A percentile compares a stretch with the other conserved stretches of the same genome.
Conservation (phyloP, 1,140 invertebrate species). For the Drosophila rhopaloa region DNA sequence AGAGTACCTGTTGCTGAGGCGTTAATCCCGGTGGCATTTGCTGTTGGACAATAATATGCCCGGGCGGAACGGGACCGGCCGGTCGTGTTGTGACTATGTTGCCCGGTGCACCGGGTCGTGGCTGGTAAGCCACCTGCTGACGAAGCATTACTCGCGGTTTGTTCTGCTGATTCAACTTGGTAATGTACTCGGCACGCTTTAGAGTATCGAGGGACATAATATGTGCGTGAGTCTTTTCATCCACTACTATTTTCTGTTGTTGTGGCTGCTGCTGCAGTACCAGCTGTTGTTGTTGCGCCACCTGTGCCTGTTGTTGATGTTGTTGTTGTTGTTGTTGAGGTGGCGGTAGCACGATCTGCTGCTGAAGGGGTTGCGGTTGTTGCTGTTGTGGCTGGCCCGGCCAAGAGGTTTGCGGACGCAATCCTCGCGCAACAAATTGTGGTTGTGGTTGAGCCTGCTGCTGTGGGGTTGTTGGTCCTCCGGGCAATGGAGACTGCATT, state of each 20-base stretch:
- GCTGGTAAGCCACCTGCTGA: constrained; percentile 85
- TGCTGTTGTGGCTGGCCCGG: constrained; percentile 58
- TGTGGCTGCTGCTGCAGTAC: constrained; percentile 82
- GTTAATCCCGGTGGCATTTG: constrained; percentile 87
- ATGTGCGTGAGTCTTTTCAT: constrained; percentile 92
- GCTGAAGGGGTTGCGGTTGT: constrained; percentile 59
- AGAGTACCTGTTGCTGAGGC: constrained; percentile 88
- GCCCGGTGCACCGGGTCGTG: constrained; percentile 85
- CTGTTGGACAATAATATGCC: constrained; percentile 86
- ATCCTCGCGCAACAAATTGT: constrained; percentile 59
- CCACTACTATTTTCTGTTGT: constrained; percentile 90
- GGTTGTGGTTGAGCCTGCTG: constrained; percentile 61
- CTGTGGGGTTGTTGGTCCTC: constrained; percentile 66
- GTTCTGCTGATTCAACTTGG: constrained; percentile 89
- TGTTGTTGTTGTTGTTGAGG: constrained; percentile 84
- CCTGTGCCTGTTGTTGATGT: constrained; percentile 63
- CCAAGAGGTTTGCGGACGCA: constrained; percentile 76
- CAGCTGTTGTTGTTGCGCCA: constrained; percentile 81
- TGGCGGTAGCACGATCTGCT: constrained; percentile 70
- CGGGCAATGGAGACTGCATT: constrained; percentile 73
- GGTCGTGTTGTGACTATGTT: constrained; percentile 85
- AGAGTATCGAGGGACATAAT: constrained; percentile 92
- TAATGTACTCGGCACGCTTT: constrained; percentile 91
- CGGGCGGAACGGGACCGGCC: constrained; percentile 85
- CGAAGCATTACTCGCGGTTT: constrained; percentile 85